Evolutionary conservation across 2,113 vertebrate species (phyloP).

Genomic region (Cichladusa arquata): DNA sequence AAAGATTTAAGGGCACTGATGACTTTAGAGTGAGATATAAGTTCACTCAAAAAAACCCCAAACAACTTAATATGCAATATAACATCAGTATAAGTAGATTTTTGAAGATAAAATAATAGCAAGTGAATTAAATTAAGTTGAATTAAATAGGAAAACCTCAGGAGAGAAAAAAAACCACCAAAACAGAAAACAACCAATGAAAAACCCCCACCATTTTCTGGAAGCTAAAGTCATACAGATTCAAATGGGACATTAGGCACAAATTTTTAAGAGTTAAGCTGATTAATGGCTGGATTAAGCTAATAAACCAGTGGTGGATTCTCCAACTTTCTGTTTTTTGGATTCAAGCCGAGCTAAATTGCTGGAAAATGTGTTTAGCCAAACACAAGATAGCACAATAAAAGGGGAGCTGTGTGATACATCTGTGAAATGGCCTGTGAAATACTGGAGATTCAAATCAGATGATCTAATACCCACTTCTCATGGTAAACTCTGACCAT

Average conservation of each 20-base stretch:
- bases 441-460: background rate
- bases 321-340: background rate
- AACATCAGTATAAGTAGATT: background rate
- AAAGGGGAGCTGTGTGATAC: background rate
- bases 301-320: background rate
- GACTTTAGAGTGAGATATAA: background rate
- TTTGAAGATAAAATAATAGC: background rate
- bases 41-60: background rate
- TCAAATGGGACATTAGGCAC: background rate
- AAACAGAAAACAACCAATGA: background rate
- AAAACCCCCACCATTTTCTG: background rate
- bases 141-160: background rate
- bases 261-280: background rate
- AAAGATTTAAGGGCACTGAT: background rate
- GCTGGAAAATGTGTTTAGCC: background rate
- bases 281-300: background rate
- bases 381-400: background rate
- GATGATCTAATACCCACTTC: background rate
- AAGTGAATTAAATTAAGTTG: background rate
- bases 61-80: background rate
- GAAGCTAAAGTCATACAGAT: background rate
- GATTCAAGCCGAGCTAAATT: background rate
- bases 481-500: background rate
- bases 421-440: background rate
- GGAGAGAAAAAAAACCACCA: background rate